Evolutionary conservation across 2,113 vertebrate genomes (phyloP).

Genomic region (Henicopernis longicauda): DNA sequence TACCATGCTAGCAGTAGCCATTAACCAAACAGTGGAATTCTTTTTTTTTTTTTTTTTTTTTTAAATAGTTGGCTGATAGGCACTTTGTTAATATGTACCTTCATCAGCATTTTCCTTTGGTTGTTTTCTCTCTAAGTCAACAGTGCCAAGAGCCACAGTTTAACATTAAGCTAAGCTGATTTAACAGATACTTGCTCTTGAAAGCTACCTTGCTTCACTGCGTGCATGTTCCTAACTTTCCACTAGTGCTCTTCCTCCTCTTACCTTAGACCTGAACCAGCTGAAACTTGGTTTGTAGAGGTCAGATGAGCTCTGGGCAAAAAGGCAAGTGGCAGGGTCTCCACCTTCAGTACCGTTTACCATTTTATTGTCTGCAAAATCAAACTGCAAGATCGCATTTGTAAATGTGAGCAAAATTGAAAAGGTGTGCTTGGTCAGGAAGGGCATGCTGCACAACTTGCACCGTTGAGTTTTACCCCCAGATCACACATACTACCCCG

Average conservation of each 20-base stretch:
- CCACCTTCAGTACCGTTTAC: background rate
- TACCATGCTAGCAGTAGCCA: background rate
- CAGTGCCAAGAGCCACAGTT: background rate
- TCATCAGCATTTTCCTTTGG: background rate
- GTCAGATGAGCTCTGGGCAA: background rate
- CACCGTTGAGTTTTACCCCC: background rate
- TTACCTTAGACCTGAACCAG: background rate
- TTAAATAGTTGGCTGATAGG: background rate
- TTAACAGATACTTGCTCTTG: background rate
- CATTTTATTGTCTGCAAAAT: background rate
- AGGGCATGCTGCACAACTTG: background rate
- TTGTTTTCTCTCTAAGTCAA: background rate
- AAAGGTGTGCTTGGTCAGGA: background rate
- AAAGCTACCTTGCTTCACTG: background rate
- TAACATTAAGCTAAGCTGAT: background rate
- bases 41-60: background rate
- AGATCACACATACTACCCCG: background rate
- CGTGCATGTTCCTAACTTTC: background rate
- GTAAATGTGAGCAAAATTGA: background rate
- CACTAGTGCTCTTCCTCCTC: background rate
- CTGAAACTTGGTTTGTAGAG: background rate
- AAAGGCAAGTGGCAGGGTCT: background rate
- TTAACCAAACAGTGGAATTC: background rate
- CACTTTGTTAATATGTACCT: background rate
- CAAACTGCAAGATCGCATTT: background rate